Percentiles rank a stretch among this genome's conserved stretches.
Evolutionary conservation across 2,113 vertebrate species (phyloP).

Genomic region (Bolborhynchus lineola): DNA sequence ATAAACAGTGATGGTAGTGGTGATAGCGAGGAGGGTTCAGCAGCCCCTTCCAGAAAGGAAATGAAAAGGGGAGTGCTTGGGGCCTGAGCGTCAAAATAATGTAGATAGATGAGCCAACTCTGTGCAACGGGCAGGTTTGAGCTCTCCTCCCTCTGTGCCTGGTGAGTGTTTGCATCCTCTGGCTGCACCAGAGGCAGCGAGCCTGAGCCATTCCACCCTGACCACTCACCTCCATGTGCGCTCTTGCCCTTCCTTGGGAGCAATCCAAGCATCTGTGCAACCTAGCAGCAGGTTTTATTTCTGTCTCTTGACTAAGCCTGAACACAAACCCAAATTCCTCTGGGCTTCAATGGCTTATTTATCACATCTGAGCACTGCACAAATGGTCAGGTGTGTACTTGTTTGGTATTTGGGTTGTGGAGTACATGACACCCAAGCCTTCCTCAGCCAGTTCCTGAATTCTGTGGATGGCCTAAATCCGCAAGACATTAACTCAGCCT

Average conservation of each 20-base stretch:
- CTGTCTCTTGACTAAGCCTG: neutral
- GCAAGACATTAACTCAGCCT: neutral
- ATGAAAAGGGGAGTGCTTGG: neutral
- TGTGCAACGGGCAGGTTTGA: neutral
- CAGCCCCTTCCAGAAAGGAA: neutral
- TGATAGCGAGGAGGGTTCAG: neutral
- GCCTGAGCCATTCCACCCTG: accelerated
- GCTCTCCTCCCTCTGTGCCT: neutral
- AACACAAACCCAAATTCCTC: neutral
- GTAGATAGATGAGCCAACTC: neutral
- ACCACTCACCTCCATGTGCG: accelerated
- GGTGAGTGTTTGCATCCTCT: neutral
- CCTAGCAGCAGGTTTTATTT: neutral
- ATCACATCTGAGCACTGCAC: neutral
- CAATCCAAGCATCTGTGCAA: neutral
- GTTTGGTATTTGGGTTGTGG: neutral
- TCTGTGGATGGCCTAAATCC: neutral
- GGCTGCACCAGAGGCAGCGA: neutral
- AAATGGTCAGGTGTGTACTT: neutral
- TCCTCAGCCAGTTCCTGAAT: neutral
- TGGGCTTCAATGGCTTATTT: neutral
- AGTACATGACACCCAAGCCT: neutral
- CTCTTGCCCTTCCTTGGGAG: neutral
- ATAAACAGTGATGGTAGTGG: neutral
- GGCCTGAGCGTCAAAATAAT: neutral